phyloP scores from a whole-genome alignment of 2,113 vertebrate genomes.

The Jaculus jaculus region DNA sequence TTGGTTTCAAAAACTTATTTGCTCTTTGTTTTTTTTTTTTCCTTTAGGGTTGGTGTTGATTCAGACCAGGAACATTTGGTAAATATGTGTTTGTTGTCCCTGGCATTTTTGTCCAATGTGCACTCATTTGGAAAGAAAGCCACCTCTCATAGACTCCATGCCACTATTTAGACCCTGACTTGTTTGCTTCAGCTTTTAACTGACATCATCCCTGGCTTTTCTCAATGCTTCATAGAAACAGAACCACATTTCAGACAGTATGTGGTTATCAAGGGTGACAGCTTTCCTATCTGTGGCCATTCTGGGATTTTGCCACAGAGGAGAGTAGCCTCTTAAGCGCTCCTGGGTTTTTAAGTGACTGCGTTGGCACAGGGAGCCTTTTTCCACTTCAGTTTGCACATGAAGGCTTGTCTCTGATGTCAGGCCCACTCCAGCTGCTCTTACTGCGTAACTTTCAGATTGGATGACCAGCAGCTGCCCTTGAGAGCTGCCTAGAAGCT shows the following conservation, averaged over 20 bases:
- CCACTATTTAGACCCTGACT: slow-evolving; percentile 26
- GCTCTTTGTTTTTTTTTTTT: slow-evolving; percentile 73
- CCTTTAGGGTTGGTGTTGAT: slow-evolving; percentile 94
- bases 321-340: slow-evolving; percentile 20
- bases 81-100: slow-evolving; percentile 78
- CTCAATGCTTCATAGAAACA: slow-evolving; percentile 6
- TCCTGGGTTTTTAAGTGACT: slow-evolving; percentile 63
- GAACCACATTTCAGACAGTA: slow-evolving; percentile 23
- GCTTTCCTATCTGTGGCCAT: slow-evolving; percentile 34
- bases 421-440: slow-evolving; percentile 65
- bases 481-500: slow-evolving; percentile 59
- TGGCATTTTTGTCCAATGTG: slow-evolving; percentile 45
- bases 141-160: neutral
- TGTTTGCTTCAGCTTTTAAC: slow-evolving; percentile 53
- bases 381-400: slow-evolving; percentile 71
- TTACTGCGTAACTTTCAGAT: slow-evolving; percentile 66
- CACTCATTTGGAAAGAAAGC: slow-evolving; percentile 52
- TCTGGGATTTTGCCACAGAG: slow-evolving; percentile 38
- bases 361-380: slow-evolving; percentile 63
- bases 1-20: slow-evolving; percentile 62
- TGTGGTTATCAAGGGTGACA: slow-evolving; percentile 57
- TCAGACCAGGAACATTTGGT: slow-evolving; percentile 95
- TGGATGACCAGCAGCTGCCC: slow-evolving; percentile 74
- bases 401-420: slow-evolving; percentile 66
- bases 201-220: slow-evolving; percentile 61